phyloP scores from a whole-genome alignment of 2,888 invertebrate genomes.

The Leucophenga montana region DNA sequence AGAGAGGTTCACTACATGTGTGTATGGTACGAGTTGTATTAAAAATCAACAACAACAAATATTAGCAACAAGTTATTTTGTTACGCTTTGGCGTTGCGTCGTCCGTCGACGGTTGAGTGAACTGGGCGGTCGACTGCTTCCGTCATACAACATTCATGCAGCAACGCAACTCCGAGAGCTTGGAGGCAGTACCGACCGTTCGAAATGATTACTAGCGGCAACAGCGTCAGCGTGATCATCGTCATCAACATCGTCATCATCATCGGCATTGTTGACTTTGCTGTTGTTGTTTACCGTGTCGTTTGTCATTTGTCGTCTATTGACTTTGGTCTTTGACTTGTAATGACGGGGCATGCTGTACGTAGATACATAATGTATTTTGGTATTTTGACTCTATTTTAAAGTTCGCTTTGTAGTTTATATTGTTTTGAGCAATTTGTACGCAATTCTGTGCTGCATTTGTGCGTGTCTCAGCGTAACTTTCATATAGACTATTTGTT shows the following conservation, averaged over 20 bases:
- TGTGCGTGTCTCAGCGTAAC: too few species aligned
- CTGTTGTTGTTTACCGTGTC: constrained; percentile 1
- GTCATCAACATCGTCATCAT: too few species aligned
- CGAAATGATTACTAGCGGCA: neutral
- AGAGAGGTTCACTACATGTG: too few species aligned
- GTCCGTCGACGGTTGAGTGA: constrained; percentile 18
- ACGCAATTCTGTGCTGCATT: too few species aligned
- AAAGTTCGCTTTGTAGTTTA: too few species aligned
- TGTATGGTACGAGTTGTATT: constrained; percentile 23
- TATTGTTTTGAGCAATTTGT: too few species aligned
- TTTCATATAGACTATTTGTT: too few species aligned
- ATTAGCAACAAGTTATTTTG: constrained; percentile 50
- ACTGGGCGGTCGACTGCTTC: constrained; percentile 16
- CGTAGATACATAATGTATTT: too few species aligned
- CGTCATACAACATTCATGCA: constrained; percentile 6
- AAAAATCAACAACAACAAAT: constrained; percentile 34
- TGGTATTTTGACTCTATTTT: too few species aligned
- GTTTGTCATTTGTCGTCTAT: constrained; percentile 6
- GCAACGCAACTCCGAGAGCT: neutral
- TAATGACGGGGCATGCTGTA: constrained; percentile 8
- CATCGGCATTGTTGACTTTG: neutral
- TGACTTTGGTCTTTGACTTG: constrained; percentile 26
- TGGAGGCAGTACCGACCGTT: neutral
- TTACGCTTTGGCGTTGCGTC: constrained; percentile 52
- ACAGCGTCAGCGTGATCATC: too few species aligned